These are phyloP conservation scores for Sialis fuliginosa DNA, from an alignment of 2,888 invertebrate species.

Conservation along the genomic window DNA sequence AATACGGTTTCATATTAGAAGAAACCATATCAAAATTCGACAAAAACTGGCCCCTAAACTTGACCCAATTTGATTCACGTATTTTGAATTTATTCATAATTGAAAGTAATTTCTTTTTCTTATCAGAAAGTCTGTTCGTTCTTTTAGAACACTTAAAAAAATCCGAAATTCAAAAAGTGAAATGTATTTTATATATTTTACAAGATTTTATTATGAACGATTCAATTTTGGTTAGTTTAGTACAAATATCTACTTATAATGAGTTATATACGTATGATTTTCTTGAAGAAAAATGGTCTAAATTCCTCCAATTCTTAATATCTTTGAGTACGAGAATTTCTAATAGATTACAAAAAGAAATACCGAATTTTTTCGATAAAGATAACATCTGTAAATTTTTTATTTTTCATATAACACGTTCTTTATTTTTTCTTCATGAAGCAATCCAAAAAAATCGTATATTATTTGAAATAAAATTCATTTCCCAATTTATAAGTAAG, in stretches of 20 bases:
- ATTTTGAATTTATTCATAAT: constrained; percentile 30
- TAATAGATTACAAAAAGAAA: constrained; percentile 38
- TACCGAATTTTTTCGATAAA: constrained; percentile 37
- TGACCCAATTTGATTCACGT: constrained; percentile 23
- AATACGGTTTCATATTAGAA: constrained; percentile 33
- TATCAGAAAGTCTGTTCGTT: constrained; percentile 28
- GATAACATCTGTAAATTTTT: constrained; percentile 34
- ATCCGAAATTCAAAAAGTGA: constrained; percentile 19
- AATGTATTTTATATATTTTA: constrained; percentile 26
- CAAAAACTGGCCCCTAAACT: constrained; percentile 34
- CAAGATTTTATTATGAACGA: constrained; percentile 36
- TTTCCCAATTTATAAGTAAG: constrained; percentile 42
- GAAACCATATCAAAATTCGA: constrained; percentile 30
- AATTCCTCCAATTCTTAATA: constrained; percentile 39
- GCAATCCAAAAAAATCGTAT: constrained; percentile 4
- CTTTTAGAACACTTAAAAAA: constrained; percentile 30
- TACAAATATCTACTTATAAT: neutral
- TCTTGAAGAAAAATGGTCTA: constrained; percentile 26
- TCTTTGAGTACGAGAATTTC: constrained; percentile 54
- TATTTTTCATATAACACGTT: constrained; percentile 40
- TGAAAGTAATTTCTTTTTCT: constrained; percentile 31
- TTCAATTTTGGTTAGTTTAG: constrained; percentile 18
- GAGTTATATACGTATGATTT: neutral
- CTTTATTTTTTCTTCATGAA: constrained; percentile 39
- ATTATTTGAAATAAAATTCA: constrained; percentile 21